A percentile compares a stretch with the other conserved stretches of the same genome.
Conservation (phyloP, 2,888 invertebrate genomes). For the Crioceris asparagi region DNA sequence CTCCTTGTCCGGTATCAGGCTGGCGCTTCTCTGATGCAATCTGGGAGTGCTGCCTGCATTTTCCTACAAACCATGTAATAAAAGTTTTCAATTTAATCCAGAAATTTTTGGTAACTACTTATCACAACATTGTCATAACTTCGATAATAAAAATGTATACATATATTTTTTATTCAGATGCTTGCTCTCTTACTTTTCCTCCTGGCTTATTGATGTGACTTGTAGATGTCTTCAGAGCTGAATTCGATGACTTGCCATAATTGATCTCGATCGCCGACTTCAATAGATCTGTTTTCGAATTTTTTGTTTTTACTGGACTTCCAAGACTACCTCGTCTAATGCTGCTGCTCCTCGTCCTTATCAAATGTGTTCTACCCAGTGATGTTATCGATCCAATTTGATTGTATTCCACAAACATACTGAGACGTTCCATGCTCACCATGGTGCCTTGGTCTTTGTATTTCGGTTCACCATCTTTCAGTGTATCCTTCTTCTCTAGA, state of each 20-base stretch:
- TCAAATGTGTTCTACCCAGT: slow-evolving; percentile 41
- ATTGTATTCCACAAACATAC: slow-evolving; percentile 65
- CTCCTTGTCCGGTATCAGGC: slow-evolving; percentile 12
- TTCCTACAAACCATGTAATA: slow-evolving; percentile 11
- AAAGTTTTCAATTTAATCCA: slow-evolving; percentile 1
- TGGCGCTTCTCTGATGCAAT: slow-evolving; percentile 12
- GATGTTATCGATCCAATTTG: slow-evolving; percentile 66
- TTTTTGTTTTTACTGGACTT: slow-evolving; percentile 40
- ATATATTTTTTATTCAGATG: no score
- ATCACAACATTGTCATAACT: not conserved
- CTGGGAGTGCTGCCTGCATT: slow-evolving; percentile 10
- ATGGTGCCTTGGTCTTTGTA: slow-evolving; percentile 59
- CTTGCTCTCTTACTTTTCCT: slow-evolving; percentile 16
- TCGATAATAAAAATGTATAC: no score
- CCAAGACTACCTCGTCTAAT: slow-evolving; percentile 47
- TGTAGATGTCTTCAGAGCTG: slow-evolving; percentile 20
- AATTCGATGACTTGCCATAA: slow-evolving; percentile 32
- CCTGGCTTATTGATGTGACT: slow-evolving; percentile 16
- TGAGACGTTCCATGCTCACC: slow-evolving; percentile 60
- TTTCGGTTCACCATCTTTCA: slow-evolving; percentile 48
- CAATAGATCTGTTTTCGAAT: slow-evolving; percentile 54
- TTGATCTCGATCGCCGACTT: slow-evolving; percentile 61
- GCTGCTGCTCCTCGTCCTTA: slow-evolving; percentile 34
- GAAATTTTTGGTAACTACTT: not conserved
- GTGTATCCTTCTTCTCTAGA: slow-evolving; percentile 48